Percentiles rank a stretch among this genome's conserved stretches.
Evolutionary conservation across 2,888 invertebrate genomes (phyloP).

Genomic region (Idaea dimidiata): DNA sequence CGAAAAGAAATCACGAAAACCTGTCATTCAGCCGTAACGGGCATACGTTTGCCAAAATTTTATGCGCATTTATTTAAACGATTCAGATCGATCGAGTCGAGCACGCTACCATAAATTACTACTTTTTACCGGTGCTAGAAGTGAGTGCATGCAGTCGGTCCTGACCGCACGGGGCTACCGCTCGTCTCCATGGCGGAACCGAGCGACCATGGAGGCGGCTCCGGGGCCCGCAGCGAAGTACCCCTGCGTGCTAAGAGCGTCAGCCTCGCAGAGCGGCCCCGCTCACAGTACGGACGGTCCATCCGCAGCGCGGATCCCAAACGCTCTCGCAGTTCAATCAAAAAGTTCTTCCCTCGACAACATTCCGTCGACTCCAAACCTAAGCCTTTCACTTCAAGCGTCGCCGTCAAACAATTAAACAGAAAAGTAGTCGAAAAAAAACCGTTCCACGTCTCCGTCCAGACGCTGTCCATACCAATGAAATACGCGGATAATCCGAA

Average conservation of each 20-base stretch:
- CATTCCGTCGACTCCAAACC: conserved; percentile 39
- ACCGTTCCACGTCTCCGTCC: conserved; percentile 63
- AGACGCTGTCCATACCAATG: conserved; percentile 69
- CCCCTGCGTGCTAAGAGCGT: conserved; percentile 69
- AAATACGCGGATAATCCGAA: conserved; percentile 63
- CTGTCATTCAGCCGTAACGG: conserved; percentile 44
- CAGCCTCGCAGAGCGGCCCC: conserved; percentile 59
- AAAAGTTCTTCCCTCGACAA: conserved; percentile 47
- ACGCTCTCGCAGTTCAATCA: conserved; percentile 46
- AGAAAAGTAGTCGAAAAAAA: conserved; percentile 59
- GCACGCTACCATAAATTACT: conserved; percentile 74
- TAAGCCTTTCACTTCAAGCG: conserved; percentile 30
- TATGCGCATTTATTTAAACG: conserved; percentile 68
- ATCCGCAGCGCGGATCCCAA: conserved; percentile 59
- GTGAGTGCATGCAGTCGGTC: conserved; percentile 63
- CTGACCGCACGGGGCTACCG: conserved; percentile 43
- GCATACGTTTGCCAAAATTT: conserved; percentile 63
- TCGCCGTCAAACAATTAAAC: conserved; percentile 59
- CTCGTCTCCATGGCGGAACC: conserved; percentile 31
- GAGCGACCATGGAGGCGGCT: conserved; percentile 40
- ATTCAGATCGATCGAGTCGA: conserved; percentile 63
- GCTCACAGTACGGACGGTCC: conserved; percentile 57
- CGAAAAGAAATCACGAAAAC: conserved; percentile 48
- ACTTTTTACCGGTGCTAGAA: conserved; percentile 69
- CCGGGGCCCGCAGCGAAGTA: conserved; percentile 35